Evolutionary conservation across 2,113 vertebrate species (phyloP).

Genomic region (Chauna torquata): DNA sequence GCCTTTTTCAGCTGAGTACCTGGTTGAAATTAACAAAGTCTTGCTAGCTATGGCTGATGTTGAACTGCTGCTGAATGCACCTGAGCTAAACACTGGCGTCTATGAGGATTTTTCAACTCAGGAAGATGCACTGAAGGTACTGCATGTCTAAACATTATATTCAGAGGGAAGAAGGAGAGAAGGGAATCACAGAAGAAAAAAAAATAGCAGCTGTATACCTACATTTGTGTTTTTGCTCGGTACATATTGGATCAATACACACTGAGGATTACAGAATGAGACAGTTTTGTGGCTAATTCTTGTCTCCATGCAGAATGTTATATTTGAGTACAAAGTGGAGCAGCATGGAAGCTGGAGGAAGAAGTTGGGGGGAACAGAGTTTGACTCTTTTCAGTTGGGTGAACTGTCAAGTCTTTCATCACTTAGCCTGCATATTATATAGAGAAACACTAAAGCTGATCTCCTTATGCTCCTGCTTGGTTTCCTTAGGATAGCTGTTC

Average conservation of each 20-base stretch:
- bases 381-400: neutral
- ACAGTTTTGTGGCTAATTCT: neutral
- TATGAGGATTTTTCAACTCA: conserved; percentile 91
- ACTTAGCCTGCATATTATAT: rapidly evolving
- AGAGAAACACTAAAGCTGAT: neutral
- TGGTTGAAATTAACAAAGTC: conserved; percentile 91
- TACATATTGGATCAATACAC: neutral
- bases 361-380: neutral
- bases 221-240: neutral
- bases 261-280: neutral
- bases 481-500: neutral
- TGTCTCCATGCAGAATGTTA: neutral
- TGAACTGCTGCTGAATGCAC: conserved; percentile 89
- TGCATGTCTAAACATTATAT: neutral
- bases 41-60: conserved; percentile 87
- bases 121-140: conserved; percentile 90
- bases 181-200: neutral
- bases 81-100: conserved; percentile 84
- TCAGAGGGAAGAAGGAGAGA: neutral
- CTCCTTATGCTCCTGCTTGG: neutral
- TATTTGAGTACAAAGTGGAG: neutral
- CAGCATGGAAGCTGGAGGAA: neutral
- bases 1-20: conserved; percentile 82
- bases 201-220: neutral
- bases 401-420: neutral